A percentile compares a stretch with the other conserved stretches of the same genome.
These are phyloP conservation scores for Cremastobaeus sp. DNA, from an alignment of 2,888 invertebrate genomes.

Conservation along the genomic window DNA sequence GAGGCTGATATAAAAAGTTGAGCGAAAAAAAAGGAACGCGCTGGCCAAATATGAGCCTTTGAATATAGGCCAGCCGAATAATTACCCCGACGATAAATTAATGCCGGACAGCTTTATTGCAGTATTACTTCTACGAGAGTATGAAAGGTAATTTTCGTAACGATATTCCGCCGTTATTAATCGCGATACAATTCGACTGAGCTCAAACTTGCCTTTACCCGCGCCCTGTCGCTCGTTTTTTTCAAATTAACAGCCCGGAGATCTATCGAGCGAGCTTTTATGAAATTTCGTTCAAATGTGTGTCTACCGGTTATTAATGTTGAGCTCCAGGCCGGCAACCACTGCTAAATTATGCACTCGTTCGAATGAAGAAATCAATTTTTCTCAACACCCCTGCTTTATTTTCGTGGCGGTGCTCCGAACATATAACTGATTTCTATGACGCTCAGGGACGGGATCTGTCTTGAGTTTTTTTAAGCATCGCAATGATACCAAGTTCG, in stretches of 20 bases:
- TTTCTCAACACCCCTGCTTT: too few species aligned
- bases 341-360: conserved; percentile 16
- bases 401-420: too few species aligned
- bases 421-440: too few species aligned
- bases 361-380: too few species aligned
- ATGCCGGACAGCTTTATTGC: conserved; percentile 55
- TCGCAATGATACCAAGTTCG: conserved; percentile 24
- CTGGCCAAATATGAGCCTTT: conserved; percentile 55
- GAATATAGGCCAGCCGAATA: conserved; percentile 59
- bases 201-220: conserved; percentile 7
- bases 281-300: conserved; percentile 27
- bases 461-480: conserved; percentile 23
- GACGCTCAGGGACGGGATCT: too few species aligned
- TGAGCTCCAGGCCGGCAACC: background rate
- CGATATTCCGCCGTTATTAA: conserved; percentile 51
- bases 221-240: conserved; percentile 15
- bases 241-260: conserved; percentile 31
- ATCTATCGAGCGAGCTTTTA: conserved; percentile 16
- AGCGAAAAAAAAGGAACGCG: conserved; percentile 21
- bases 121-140: conserved; percentile 55
- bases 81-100: conserved; percentile 58
- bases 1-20: too few species aligned
- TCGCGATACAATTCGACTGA: conserved; percentile 48
- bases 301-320: conserved; percentile 32
- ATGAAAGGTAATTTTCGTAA: conserved; percentile 52